Evolutionary conservation across 2,797 vertebrate genomes (phyloP).

Genomic region (Platalea minor): DNA sequence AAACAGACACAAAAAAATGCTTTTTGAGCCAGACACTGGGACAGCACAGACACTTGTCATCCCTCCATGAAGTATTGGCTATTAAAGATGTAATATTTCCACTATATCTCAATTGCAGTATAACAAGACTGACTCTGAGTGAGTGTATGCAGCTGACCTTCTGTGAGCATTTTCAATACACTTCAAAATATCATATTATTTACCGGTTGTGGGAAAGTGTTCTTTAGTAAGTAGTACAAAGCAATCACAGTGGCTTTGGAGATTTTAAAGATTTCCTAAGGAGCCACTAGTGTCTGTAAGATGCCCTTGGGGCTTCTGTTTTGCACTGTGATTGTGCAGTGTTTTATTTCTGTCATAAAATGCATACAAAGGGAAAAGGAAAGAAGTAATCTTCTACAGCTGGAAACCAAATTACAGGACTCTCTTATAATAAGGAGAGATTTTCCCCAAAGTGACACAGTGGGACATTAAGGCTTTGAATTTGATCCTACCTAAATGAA

Average conservation of each 20-base stretch:
- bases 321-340: slow-evolving; percentile 40
- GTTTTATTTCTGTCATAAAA: slow-evolving; percentile 54
- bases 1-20: background rate
- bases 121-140: background rate
- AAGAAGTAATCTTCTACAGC: slow-evolving; percentile 52
- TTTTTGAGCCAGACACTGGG: background rate
- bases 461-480: slow-evolving; percentile 45
- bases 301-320: slow-evolving; percentile 54
- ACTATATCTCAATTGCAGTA: background rate
- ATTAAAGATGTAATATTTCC: slow-evolving; percentile 27
- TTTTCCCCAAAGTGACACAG: slow-evolving; percentile 54
- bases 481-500: slow-evolving; percentile 45
- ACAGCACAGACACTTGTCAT: background rate
- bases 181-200: slow-evolving; percentile 55
- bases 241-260: slow-evolving; percentile 41
- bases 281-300: slow-evolving; percentile 27
- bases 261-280: slow-evolving; percentile 51
- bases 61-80: background rate
- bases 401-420: slow-evolving; percentile 51
- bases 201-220: slow-evolving; percentile 22
- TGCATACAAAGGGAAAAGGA: slow-evolving; percentile 31
- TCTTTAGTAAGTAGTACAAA: slow-evolving; percentile 32
- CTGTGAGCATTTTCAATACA: slow-evolving; percentile 4
- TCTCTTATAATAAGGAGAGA: slow-evolving; percentile 44
- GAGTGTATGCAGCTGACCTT: slow-evolving; percentile 7